Evolutionary conservation across 2,888 invertebrate genomes (phyloP).

Genomic region (Cantharis lateralis): DNA sequence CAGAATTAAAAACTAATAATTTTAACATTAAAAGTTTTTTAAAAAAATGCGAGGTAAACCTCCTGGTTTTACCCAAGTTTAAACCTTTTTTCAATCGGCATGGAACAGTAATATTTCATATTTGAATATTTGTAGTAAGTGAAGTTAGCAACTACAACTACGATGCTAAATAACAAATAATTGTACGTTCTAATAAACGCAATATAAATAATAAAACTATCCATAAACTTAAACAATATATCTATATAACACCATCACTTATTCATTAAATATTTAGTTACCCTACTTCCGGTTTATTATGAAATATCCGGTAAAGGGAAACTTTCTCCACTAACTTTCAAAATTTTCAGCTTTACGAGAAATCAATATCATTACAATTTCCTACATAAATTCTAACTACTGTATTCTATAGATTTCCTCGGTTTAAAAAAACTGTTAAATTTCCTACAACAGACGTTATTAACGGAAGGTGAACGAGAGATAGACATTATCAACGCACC

Average conservation of each 20-base stretch:
- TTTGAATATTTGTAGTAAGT: too few species aligned
- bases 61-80: too few species aligned
- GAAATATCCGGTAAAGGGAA: not conserved
- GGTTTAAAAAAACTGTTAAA: not conserved
- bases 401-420: not conserved
- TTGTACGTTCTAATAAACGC: not conserved
- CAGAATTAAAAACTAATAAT: too few species aligned
- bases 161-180: too few species aligned
- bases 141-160: too few species aligned
- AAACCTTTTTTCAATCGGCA: too few species aligned
- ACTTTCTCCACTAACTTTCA: not conserved
- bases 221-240: not conserved
- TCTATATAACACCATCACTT: not conserved
- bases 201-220: not conserved
- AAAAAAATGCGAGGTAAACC: too few species aligned
- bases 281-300: not conserved
- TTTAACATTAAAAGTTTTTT: too few species aligned
- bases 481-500: not conserved
- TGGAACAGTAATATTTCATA: too few species aligned
- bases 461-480: not conserved
- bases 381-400: not conserved
- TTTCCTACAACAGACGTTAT: not conserved
- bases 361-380: not conserved
- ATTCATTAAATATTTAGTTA: not conserved
- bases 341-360: not conserved